Evolutionary conservation across 2,113 vertebrate species (phyloP).

Genomic region (Beaufortia kweichowensis): DNA sequence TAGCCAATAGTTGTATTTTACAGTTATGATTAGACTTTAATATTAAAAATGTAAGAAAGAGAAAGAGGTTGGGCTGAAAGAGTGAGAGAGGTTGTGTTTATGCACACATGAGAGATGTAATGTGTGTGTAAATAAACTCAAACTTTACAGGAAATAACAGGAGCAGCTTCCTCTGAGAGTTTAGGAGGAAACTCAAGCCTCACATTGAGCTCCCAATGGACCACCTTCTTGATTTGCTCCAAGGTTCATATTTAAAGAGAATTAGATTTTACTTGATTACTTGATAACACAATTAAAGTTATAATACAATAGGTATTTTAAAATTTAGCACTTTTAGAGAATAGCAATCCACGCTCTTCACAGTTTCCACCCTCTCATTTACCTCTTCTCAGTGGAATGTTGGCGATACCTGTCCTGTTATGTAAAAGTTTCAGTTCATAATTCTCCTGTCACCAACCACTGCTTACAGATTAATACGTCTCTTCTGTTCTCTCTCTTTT

Average conservation of each 20-base stretch:
- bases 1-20: no score
- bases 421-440: conserved; percentile 21
- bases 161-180: conserved; percentile 8
- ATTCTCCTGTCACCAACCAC: neutral
- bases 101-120: neutral
- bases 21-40: no score
- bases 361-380: neutral
- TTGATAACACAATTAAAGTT: neutral
- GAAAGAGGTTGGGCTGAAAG: no score
- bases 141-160: neutral
- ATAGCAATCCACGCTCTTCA: neutral
- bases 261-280: neutral
- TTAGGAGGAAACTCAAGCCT: conserved; percentile 15
- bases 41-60: no score
- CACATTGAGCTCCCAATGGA: conserved; percentile 1
- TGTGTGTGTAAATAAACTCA: neutral
- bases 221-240: neutral
- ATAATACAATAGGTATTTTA: neutral
- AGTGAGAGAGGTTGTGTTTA: neutral
- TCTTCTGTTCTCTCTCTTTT: conserved; percentile 7
- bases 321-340: neutral
- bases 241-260: conserved; percentile 2
- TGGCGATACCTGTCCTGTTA: conserved; percentile 29
- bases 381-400: neutral
- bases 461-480: conserved; percentile 4